Percentiles rank a stretch among this genome's conserved stretches.
phyloP scores from a whole-genome alignment of 1,140 invertebrate species.

The Cyclargus thomasi region DNA sequence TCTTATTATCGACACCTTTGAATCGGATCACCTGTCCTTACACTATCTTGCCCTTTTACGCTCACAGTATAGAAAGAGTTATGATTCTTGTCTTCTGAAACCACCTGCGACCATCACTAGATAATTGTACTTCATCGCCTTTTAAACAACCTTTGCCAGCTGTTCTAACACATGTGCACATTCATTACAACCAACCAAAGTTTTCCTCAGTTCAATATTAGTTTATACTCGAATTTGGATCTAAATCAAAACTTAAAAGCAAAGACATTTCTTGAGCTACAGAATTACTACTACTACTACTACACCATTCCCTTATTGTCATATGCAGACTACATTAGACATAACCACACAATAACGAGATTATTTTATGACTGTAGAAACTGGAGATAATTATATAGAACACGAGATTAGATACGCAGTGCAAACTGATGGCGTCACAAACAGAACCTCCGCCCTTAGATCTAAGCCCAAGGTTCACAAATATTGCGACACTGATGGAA shows the following conservation, averaged over 20 bases:
- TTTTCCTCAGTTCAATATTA: no score
- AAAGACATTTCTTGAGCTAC: no score
- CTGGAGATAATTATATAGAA: background rate
- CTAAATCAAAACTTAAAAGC: no score
- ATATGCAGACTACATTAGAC: no score
- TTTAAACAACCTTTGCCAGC: background rate
- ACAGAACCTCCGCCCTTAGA: background rate
- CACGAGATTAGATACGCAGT: background rate
- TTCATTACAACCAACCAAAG: no score
- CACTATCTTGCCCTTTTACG: background rate
- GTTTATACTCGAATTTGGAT: no score
- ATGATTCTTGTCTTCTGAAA: background rate
- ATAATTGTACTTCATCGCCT: background rate
- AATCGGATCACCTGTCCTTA: background rate
- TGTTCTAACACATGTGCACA: background rate
- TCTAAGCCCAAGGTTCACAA: background rate
- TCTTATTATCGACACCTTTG: background rate
- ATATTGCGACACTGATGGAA: background rate
- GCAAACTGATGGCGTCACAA: conserved; percentile 8
- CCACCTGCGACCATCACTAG: background rate
- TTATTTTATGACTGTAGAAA: background rate
- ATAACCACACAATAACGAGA: background rate
- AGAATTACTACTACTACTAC: no score
- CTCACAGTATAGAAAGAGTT: background rate
- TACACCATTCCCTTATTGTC: no score